Base-by-base conservation (phyloP, 2,888 invertebrate genomes). In the Ophion slaviceki region DNA sequence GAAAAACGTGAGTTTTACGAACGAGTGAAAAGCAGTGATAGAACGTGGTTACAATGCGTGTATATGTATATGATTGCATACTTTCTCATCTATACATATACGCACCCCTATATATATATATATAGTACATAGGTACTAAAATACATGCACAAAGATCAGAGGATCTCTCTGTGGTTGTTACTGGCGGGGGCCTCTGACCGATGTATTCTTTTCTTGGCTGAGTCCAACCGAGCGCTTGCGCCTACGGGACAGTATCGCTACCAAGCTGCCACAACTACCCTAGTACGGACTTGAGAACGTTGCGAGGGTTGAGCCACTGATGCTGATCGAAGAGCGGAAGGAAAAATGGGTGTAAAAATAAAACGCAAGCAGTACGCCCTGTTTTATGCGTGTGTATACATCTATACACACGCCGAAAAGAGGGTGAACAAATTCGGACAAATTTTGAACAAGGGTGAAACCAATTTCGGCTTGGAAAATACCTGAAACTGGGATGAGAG, bases 161-260 rank as follows among this genome's bases (percentile, higher is more conserved):
- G 47, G 32, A 53, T 53, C 32, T 66, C 53, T 76, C 53, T 64
- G 64, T 53, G 40, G 75, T 66, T 66, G 76, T 68, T 53, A 45
- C 71, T 53, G 57, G 28, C 53, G 66, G 80, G 80, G 64, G 64
- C 32, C 66, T 66, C 76, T 67, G 47, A 72, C 76, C 80, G 71
- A 80, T 80, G 76, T 76, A 84, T 84, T 80, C 75, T 71, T 77
- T 80, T 67, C 71, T 84, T 66, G 76, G 53, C 61, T 45, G 76
- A 40, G 66, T 77, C 45, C 32, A 84, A 66, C 70, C 40, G 45
- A 59, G 84, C 84, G 84, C 70, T 71, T 84, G 80, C 80, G 76
- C 76, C 32, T 7, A 61, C 67, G 45, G 17, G 57, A 66, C 53
- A 53, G 64, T 62, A 62, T 53, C 68, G 45, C 8, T 62, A 45